Evolutionary conservation across 2,888 invertebrate species (phyloP), one percentile per base, ranked within the genome.

Genomic region (Atrina japonica): DNA sequence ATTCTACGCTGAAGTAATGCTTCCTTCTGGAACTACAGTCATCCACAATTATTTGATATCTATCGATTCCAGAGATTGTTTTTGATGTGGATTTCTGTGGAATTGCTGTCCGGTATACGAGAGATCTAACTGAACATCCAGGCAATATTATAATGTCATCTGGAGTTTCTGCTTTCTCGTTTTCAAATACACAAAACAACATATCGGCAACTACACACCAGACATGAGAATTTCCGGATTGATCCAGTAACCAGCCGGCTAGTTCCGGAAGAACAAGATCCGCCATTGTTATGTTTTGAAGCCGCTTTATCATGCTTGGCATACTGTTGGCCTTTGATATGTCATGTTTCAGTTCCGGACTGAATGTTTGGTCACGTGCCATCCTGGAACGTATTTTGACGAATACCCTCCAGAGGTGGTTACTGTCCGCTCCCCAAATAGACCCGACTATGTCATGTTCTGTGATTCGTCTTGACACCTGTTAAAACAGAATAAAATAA

Each of bases 141-240:
- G 86, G 86, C 16, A 87, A 68, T 6, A 84, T 55, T 35, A 86
- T 73, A 2, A 84, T 82, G n/a, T 82, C 81, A 6, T 69, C 70
- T 14, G 86, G 81, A 18, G 72, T 76, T 23, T 79, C 75, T 0
- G 82, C 58, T 6, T 72, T 72, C 18, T 85, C 70, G 18, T 60
- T 70, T 29, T 84, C 83, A 58, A 85, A 87, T 1, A 86, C 78
- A 70, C 86, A 86, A 45, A 87, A 82, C 41, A 84, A 49, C 81
- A 85, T 84, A 47, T 85, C 84, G 7, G 82, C 81, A 11, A 86
- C 72, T 6, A 83, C 79, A 67, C 85, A 82, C 86, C 86, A 87
- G 2, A 84, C 82, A 63, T 75, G 73, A 58, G 55, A 68, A 40
- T 76, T 67, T 52, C 71, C 75, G 50, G 77, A 73, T 58, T 83